Base-by-base conservation (phyloP, 2,888 invertebrate species). In the Orthonevra nobilis region DNA sequence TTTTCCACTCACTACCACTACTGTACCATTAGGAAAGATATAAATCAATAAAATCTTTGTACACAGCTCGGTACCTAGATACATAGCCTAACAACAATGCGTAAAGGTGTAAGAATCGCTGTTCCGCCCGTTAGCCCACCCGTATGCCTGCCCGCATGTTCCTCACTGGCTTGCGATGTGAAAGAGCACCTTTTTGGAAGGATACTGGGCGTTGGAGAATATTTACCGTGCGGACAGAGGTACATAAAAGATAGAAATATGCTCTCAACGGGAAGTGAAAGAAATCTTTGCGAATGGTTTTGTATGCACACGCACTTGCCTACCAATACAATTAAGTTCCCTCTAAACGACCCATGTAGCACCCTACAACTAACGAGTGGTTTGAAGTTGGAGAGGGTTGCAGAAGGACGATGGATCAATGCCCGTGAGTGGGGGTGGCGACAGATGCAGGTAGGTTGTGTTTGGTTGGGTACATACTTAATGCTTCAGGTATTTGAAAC, bases 241-340 rank as follows among this genome's bases (percentile, higher is more conserved):
- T n/a, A n/a, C n/a, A n/a, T n/a, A n/a, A n/a, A 23, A 9, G 10
- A 26, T 28, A 48, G 54, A 60, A 72, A 79, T 72, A 60, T 79
- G 77, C 64, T 72, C n/a, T n/a, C 77, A 72, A 79, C 52, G 60
- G 61, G 48, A 79, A 79, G 66, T 66, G 60, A 73, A 72, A 72
- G 60, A 54, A 79, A 73, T 79, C 54, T 32, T 40, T 26, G 52
- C 52, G 44, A 52, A 72, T 66, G 81, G 72, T 73, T 61, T 75
- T 68, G 72, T 77, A 77, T 82, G 77, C 81, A 81, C 81, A 82
- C 82, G 81, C 82, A 82, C 77, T 75, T 79, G 72, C 61, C 26
- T 70, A 68, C 81, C 74, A 81, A 81, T 83, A 83, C 86, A 85
- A 86, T 86, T 86, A 86, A 84, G 56, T 68, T 79, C 19, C 61